A percentile compares a stretch with the other conserved stretches of the same genome.
Evolutionary conservation across 2,888 invertebrate species (phyloP).

Genomic region (Agapostemon virescens): DNA sequence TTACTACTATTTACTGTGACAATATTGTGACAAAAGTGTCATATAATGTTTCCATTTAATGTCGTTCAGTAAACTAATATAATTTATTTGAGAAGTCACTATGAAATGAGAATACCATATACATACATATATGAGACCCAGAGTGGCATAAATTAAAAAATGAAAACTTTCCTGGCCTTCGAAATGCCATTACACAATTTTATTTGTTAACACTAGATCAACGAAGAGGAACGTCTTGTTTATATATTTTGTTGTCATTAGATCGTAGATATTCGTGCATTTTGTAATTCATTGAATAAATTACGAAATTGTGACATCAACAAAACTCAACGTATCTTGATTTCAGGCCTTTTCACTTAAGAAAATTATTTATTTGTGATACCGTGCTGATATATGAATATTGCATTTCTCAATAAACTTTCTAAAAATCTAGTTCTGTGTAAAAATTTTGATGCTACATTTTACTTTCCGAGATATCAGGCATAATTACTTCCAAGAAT

Average conservation of each 20-base stretch:
- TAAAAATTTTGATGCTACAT: not conserved
- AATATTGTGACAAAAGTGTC: not conserved
- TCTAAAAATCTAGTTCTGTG: not conserved
- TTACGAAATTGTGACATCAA: not conserved
- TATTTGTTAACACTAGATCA: not conserved
- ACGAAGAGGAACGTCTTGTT: not conserved
- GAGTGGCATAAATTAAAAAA: not conserved
- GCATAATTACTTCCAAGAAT: not conserved
- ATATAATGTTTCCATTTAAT: not conserved
- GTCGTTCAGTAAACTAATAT: not conserved
- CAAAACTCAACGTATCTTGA: not conserved
- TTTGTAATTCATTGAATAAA: not conserved
- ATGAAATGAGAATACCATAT: not conserved
- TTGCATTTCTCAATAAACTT: not conserved
- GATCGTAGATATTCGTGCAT: not conserved
- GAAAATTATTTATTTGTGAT: not conserved
- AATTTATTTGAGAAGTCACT: not conserved
- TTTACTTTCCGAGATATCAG: slow-evolving; percentile 1
- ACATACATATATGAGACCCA: too few relatives aligned
- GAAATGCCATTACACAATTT: not conserved
- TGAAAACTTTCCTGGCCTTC: too few relatives aligned
- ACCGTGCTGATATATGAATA: not conserved
- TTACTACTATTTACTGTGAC: not conserved
- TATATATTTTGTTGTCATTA: not conserved
- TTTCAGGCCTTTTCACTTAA: not conserved